Conservation (phyloP, 2,797 vertebrate species). For the Typhlichthys eigenmanni region DNA sequence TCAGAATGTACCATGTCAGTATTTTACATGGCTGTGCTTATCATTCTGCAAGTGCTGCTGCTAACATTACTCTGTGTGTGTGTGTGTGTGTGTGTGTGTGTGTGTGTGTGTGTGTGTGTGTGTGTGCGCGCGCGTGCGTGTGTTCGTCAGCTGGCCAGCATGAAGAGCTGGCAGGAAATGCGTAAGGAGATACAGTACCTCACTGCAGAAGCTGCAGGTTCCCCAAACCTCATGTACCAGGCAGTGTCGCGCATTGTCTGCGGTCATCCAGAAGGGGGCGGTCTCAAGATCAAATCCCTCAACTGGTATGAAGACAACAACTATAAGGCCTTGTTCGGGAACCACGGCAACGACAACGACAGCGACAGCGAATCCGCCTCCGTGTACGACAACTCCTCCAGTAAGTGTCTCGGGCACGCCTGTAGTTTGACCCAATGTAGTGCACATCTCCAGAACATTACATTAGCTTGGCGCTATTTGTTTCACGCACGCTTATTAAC, state of each 20-base stretch:
- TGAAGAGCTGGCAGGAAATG: slow-evolving; percentile 96
- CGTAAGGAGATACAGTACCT: slow-evolving; percentile 92
- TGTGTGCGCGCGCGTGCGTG: neutral
- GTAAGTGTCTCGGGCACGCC: slow-evolving; percentile 72
- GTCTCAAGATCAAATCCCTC: slow-evolving; percentile 97
- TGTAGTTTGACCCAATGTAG: no score
- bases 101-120: neutral
- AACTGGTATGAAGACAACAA: slow-evolving; percentile 99
- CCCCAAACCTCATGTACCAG: slow-evolving; percentile 91
- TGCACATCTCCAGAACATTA: no score
- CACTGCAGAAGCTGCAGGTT: slow-evolving; percentile 81
- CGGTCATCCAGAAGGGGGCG: slow-evolving; percentile 92
- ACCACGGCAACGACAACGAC: slow-evolving; percentile 82
- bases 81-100: neutral
- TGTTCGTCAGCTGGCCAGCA: slow-evolving; percentile 80
- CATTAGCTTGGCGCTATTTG: neutral
- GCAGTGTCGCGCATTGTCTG: slow-evolving; percentile 95
- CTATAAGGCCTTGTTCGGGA: slow-evolving; percentile 94
- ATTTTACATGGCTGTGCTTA: slow-evolving; percentile 13
- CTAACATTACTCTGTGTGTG: slow-evolving; percentile 14
- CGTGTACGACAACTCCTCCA: slow-evolving; percentile 93
- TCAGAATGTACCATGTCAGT: neutral
- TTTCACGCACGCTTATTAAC: neutral
- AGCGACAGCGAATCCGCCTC: slow-evolving; percentile 80
- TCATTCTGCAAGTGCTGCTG: neutral